Base-by-base conservation (phyloP, 2,888 invertebrate species). In the Lottia gigantea region DNA sequence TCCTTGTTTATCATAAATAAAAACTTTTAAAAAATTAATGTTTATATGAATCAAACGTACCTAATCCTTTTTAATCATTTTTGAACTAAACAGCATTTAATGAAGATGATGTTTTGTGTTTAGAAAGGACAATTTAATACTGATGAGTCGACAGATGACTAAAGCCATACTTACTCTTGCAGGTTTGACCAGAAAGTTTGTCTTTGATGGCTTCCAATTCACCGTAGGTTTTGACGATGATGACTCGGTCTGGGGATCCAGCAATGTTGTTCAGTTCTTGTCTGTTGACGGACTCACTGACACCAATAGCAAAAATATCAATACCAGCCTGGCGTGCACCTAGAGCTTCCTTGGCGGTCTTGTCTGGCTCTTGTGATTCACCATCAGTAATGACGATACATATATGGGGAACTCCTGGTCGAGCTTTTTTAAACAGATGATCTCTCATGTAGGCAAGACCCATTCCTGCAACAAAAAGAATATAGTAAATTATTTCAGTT, bases 301-400 rank as follows among this genome's bases (percentile, higher is more conserved):
- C 73, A 16, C 76, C 76, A 46, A 76, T 71, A 40, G 76, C 76
- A 55, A 73, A 73, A 69, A 74, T 75, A 4, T 49, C 55, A 62
- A 74, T 68, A 25, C 73, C 74, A 11, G 47, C 66, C 1, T 62
- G 46, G 7, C 70, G 71, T 0, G 74, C 71, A 0, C 6, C 11
- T 1, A 40, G 26, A 6, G 76, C 76, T 19, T 73, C 70, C 6
- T 26, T 45, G 31, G 16, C 31, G 1, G 75, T 75, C 64, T 62
- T 66, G 68, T 75, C 55, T 19, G 55, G 23, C 23, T 55, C 55
- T 23, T 55, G 55, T 23, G 55, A 55, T 55, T 55, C 23, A 14
- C 55, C 55, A 14, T 55, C 55, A 23, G 55, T 55, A 3, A 55
- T 55, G 23, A 55, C 55, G 23, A 55, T 55, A 14, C 55, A 55